Percentiles rank a stretch among this genome's conserved stretches.
These are phyloP conservation scores for Bothrops jararaca DNA, from an alignment of 2,113 vertebrate species.

Conservation along the genomic window DNA sequence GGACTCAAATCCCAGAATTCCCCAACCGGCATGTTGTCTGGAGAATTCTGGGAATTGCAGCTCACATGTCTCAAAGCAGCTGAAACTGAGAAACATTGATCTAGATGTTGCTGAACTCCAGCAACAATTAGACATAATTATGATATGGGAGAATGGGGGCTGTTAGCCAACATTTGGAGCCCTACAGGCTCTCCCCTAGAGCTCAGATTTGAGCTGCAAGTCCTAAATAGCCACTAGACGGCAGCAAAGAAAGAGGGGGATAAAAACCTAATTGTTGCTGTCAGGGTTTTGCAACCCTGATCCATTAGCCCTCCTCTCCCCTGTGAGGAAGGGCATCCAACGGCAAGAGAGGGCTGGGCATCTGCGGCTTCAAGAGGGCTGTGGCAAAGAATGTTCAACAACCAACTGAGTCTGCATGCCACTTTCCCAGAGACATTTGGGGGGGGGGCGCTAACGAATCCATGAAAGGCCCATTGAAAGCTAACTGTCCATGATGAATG, in stretches of 20 bases:
- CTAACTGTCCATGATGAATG: neutral
- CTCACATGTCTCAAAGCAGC: neutral
- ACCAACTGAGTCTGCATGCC: neutral
- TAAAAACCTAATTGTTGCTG: neutral
- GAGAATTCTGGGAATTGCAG: neutral
- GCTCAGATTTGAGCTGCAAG: neutral
- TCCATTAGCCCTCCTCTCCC: neutral
- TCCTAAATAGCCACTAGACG: neutral
- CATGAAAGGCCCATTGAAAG: neutral
- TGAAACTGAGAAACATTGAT: neutral
- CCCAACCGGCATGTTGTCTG: too few relatives aligned
- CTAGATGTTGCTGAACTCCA: neutral
- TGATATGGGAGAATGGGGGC: neutral
- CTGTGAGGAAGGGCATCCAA: neutral
- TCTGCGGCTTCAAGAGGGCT: neutral
- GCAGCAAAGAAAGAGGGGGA: neutral
- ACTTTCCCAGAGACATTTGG: neutral
- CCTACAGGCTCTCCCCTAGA: too few relatives aligned
- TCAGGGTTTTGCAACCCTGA: neutral
- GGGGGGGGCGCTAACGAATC: too few relatives aligned
- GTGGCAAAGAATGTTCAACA: neutral
- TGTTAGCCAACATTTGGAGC: too few relatives aligned
- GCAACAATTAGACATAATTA: neutral
- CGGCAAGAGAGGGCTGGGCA: neutral
- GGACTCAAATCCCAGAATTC: neutral